phyloP scores from a whole-genome alignment of 2,113 vertebrate species.

The Hystrix brachyura region DNA sequence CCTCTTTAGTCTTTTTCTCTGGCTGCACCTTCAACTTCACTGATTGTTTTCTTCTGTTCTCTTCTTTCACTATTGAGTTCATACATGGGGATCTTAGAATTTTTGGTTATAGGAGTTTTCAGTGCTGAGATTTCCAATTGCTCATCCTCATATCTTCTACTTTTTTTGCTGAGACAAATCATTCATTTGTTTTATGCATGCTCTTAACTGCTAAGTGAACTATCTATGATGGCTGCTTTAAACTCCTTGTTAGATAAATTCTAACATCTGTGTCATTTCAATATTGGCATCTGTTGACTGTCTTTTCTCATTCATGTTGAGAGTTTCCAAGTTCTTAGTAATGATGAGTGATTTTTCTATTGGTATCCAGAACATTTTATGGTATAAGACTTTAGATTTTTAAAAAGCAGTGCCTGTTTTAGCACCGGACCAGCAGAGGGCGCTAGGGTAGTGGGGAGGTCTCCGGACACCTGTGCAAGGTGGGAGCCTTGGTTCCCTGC shows the following conservation, averaged over 20 bases:
- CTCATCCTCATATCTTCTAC: not conserved
- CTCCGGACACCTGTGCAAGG: not conserved
- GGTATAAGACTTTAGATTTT: not conserved
- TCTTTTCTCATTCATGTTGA: not conserved
- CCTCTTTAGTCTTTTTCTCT: not conserved
- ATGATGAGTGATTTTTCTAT: conserved; percentile 3
- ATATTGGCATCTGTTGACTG: not conserved
- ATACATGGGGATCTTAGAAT: not conserved
- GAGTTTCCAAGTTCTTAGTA: conserved; percentile 14
- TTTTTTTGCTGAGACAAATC: not conserved
- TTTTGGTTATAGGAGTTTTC: not conserved
- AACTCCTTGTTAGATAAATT: not conserved
- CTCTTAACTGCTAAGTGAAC: not conserved
- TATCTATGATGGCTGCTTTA: not conserved
- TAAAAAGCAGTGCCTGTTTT: not conserved
- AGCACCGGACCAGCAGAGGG: not conserved
- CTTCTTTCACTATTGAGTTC: not conserved
- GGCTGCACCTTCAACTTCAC: not conserved
- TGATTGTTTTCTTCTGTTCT: not conserved
- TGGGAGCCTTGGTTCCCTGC: not conserved
- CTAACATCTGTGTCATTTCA: not conserved
- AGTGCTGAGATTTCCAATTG: conserved; percentile 14
- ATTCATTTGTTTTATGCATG: not conserved
- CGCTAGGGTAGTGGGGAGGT: too few species aligned
- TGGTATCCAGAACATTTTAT: not conserved